Percentiles rank a stretch among this genome's conserved stretches.
Evolutionary conservation across 2,113 vertebrate genomes (phyloP).

Genomic region (Pomatorhinus ruficollis): DNA sequence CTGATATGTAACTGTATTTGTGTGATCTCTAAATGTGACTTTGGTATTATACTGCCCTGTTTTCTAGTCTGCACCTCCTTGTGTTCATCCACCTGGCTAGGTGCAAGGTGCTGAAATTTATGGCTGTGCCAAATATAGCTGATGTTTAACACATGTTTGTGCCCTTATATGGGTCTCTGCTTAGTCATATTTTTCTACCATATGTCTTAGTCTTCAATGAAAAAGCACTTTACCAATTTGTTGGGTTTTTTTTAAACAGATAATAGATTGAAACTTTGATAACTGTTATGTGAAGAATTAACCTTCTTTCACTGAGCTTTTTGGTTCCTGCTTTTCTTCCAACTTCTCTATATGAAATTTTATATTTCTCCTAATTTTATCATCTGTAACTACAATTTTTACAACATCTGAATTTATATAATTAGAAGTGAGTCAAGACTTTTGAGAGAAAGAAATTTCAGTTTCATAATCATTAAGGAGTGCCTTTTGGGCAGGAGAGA

Average conservation of each 20-base stretch:
- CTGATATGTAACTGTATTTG: background rate
- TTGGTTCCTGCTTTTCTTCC: background rate
- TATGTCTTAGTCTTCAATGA: background rate
- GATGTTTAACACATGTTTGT: background rate
- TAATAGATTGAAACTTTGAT: background rate
- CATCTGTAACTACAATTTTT: background rate
- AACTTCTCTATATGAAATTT: background rate
- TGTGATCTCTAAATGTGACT: background rate
- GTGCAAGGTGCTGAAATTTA: background rate
- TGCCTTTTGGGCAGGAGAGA: background rate
- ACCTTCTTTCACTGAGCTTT: background rate
- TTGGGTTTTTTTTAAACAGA: background rate
- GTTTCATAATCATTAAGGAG: background rate
- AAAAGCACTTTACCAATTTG: background rate
- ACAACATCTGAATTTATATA: background rate
- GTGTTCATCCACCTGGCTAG: background rate
- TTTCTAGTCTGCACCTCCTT: background rate
- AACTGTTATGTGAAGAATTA: background rate
- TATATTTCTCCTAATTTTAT: background rate
- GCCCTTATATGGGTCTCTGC: background rate
- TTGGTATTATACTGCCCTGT: background rate
- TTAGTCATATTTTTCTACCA: constrained; percentile 33
- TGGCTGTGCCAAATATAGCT: background rate
- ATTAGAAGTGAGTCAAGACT: background rate
- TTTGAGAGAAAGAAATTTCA: background rate